Percentiles rank a stretch among this genome's conserved stretches.
phyloP scores from a whole-genome alignment of 1,140 invertebrate genomes.

The Zaprionus gabonicus region DNA sequence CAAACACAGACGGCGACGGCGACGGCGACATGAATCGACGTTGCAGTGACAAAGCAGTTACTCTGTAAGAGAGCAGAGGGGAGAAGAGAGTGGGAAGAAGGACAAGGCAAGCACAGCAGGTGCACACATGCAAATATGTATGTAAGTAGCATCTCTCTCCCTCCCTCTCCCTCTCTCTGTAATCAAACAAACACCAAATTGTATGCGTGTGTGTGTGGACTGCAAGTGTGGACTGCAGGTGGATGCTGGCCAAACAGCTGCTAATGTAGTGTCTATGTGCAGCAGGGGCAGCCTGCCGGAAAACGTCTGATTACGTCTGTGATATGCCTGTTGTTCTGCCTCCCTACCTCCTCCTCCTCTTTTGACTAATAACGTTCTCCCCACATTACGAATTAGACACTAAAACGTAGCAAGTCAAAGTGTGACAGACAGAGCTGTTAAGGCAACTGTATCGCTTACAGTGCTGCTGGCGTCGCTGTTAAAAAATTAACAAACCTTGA shows the following conservation, averaged over 20 bases:
- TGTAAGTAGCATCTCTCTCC: slow-evolving; percentile 24
- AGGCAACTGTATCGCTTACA: slow-evolving; percentile 36
- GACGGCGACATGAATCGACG: slow-evolving; percentile 67
- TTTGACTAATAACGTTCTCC: not conserved
- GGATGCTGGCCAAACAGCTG: slow-evolving; percentile 36
- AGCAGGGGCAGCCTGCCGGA: slow-evolving; percentile 42
- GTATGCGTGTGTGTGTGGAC: not conserved
- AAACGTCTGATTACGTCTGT: slow-evolving; percentile 49
- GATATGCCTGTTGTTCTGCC: not conserved
- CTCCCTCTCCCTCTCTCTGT: slow-evolving; percentile 26
- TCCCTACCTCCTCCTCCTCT: not conserved
- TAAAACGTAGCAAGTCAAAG: slow-evolving; percentile 39
- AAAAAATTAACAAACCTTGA: slow-evolving; percentile 73
- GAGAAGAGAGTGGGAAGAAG: not conserved
- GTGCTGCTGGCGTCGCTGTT: slow-evolving; percentile 49
- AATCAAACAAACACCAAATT: slow-evolving; percentile 64
- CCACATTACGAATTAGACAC: slow-evolving; percentile 6
- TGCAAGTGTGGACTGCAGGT: slow-evolving; percentile 42
- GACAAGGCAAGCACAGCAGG: slow-evolving; percentile 33
- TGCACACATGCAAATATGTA: slow-evolving; percentile 60
- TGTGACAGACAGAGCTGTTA: slow-evolving; percentile 20
- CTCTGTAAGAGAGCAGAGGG: not conserved
- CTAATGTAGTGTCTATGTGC: slow-evolving; percentile 22
- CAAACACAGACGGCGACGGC: slow-evolving; percentile 22
- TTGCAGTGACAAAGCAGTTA: slow-evolving; percentile 15